Base-by-base conservation (phyloP, 2,888 invertebrate species). In the Coenonympha arcania region DNA sequence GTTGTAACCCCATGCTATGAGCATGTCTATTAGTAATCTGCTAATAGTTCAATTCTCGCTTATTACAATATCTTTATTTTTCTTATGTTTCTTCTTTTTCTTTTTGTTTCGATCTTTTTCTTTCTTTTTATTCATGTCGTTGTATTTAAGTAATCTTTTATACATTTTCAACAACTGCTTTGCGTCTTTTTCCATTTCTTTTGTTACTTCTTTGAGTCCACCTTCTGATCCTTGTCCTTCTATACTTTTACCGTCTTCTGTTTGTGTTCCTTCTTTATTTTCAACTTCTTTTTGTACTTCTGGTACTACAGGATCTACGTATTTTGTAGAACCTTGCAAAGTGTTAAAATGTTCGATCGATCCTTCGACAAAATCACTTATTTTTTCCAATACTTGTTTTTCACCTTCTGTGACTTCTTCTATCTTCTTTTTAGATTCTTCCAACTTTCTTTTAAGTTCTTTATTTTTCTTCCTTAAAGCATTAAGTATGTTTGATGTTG, bases 391-490 rank as follows among this genome's bases (percentile, higher is more conserved):
- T 51, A 56, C 73, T 22, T 52, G 45, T 53, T 52, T 41, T 22
- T 61, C 49, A 34, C 50, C 59, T 13, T 59, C 49, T 48, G 67
- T 63, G 9, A 64, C 13, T 19, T 57, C 57, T 48, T 52, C 45
- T 2, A 49, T 45, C 20, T 62, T 55, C 11, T 49, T 57, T 52
- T 74, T 76, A 6, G 68, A 65, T 42, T 79, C 70, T 56, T 72
- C 70, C 37, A 87, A 55, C 47, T 79, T 85, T 52, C 67, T 77
- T 57, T 86, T 87, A 1, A 87, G 57, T 50, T 87, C 76, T 60
- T 67, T 84, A 57, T 89, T 88, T 64, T 89, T 89, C 60, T 89
- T 89, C 52, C 90, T 75, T n/a, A 90, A 69, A 13, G 89, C 88
- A 57, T 90, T 90, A 0, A 89, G 73, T 34, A 90, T 78, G 36